A percentile compares a stretch with the other conserved stretches of the same genome.
These are phyloP conservation scores for Taurulus bubalis DNA, from an alignment of 2,113 vertebrate genomes.

Conservation along the genomic window DNA sequence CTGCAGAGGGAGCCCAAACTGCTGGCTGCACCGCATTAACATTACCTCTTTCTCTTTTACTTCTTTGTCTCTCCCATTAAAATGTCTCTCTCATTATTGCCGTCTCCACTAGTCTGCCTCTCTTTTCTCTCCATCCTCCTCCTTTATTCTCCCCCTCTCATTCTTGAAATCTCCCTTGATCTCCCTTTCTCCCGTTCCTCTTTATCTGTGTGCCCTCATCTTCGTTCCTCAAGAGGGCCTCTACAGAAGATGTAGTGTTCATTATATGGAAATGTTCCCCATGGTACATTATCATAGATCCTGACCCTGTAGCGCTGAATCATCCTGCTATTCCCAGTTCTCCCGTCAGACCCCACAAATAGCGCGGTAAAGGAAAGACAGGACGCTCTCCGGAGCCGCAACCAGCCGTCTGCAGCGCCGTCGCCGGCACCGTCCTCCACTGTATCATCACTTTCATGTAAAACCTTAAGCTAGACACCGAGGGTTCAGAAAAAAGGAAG, in stretches of 20 bases:
- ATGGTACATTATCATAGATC: constrained; percentile 73
- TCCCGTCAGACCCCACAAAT: constrained; percentile 61
- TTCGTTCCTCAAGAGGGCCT: constrained; percentile 63
- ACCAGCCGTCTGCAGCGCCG: background rate
- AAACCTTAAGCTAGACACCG: constrained; percentile 8
- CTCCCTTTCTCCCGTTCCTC: constrained; percentile 44
- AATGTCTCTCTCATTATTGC: constrained; percentile 60
- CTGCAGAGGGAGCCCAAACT: constrained; percentile 69
- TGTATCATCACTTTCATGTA: constrained; percentile 13
- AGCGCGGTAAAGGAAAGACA: constrained; percentile 38
- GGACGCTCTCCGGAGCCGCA: constrained; percentile 25
- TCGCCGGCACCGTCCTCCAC: constrained; percentile 6
- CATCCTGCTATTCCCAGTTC: constrained; percentile 64
- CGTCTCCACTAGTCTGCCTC: constrained; percentile 16
- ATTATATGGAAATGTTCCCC: constrained; percentile 79
- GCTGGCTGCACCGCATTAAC: constrained; percentile 62
- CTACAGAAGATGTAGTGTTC: constrained; percentile 78
- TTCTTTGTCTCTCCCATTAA: constrained; percentile 65
- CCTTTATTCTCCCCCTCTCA: constrained; percentile 33
- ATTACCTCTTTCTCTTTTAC: constrained; percentile 52
- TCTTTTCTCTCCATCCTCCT: constrained; percentile 32
- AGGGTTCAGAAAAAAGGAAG: background rate
- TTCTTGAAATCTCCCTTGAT: constrained; percentile 62
- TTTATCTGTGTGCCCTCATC: constrained; percentile 64
- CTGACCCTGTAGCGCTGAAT: constrained; percentile 71